Base-by-base conservation (phyloP, 2,888 invertebrate species). In the Entomobrya proxima region DNA sequence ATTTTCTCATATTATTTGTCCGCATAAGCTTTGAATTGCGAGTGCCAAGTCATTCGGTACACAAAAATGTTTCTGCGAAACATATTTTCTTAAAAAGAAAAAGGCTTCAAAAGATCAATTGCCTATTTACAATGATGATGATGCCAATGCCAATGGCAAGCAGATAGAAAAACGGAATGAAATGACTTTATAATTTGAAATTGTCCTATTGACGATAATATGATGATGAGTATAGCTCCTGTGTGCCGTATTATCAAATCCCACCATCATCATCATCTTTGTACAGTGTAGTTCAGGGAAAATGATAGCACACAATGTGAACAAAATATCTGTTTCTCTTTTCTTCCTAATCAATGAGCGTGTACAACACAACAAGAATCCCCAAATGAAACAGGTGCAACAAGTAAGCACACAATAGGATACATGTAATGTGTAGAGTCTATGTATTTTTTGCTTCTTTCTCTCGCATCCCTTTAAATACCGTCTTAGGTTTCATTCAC, bases 111-210 rank as follows among this genome's bases (percentile, higher is more conserved):
- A 72, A 72, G 72, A 47, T 72, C 72, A 72, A 72, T 72, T 27
- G 72, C 47, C 15, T 47, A 37, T 67, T 67, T 50, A n/a, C n/a
- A n/a, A n/a, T 9, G 7, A 21, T 67, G 21, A 67, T 37, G 21
- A 18, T 37, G 67, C n/a, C 32, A 30, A 32, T 67, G 24, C 40
- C 21, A 2, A 21, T 40, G n/a, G 67, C n/a, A 21, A 15, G 3
- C 40, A 27, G 11, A 58, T 5, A 21, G 7, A 21, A 58, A 11
- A 67, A 67, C 3, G 5, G 58, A 58, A 64, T 64, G 7, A 64
- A 47, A 72, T 72, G 47, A 72, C 72, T 72, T 72, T 72, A 72
- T 72, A 72, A 72, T 72, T 72, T 72, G 72, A 72, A 47, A 72
- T 30, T 47, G 47, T 44, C 15, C 18, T 72, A 47, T 72, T 72